Base-by-base conservation (phyloP, 2,888 invertebrate species). In the Tortrix viridana region DNA sequence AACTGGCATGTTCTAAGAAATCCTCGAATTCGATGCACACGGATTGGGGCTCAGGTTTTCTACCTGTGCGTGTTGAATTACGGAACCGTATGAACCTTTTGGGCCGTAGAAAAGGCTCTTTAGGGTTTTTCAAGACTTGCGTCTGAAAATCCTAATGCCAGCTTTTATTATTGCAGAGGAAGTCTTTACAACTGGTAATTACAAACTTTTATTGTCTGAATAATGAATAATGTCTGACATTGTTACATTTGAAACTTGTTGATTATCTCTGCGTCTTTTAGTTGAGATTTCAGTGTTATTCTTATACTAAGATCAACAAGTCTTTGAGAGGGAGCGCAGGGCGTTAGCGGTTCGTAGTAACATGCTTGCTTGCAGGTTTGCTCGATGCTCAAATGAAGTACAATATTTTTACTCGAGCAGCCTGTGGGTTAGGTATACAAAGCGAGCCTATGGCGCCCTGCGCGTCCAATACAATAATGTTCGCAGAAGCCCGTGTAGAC, bases 1-100 rank as follows among this genome's bases (percentile, higher is more conserved):
- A 79, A 74, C 61, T 66, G 65, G 56, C 65, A 68, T 69, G 74
- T 87, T 87, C 86, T 70, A 50, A 79, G 87, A 88, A 89, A 67
- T 69, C 49, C 64, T 62, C 38, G 68, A 71, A 76, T 82, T 83
- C 76, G 80, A 70, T 74, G 78, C 81, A 84, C 85, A 84, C 86
- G 83, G 85, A 82, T 76, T 67, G 20, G 47, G 32, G 41, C 47
- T 18, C 56, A 52, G 43, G 54, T 56, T 65, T 65, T 65, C 65
- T 65, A 65, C 65, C 65, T 65, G 65, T 56, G 50, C 22, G n/a
- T n/a, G n/a, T 26, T 22, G 46, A 22, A 12, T 53, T 60, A 16
- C 52, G 58, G 37, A 58, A 48, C 26, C 22, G 22, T 43, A 26
- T 32, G 52, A 18, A 58, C 18, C 38, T 20, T 46, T 62, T 23